Base-by-base conservation (phyloP, 2,797 vertebrate species). In the Karalla daura region DNA sequence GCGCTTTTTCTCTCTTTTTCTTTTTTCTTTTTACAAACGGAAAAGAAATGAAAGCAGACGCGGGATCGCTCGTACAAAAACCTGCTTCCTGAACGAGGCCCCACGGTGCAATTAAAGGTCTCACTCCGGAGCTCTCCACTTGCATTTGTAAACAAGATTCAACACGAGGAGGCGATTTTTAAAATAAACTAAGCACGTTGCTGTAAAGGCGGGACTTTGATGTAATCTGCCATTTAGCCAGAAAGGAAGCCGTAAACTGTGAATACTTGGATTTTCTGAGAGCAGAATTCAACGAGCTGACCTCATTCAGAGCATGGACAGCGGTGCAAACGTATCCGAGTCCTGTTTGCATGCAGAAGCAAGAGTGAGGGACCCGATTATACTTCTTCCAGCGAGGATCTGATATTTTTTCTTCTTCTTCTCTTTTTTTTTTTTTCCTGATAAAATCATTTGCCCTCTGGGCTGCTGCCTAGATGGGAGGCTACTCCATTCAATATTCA, bases 41-140 rank as follows among this genome's bases (percentile, higher is more conserved):
- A 3, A 7, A 36, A 27, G 50, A 73, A n/a, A 78, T 44, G 49
- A 70, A 78, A 71, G 61, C 60, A 76, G 45, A 76, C 43, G 47
- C 67, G 56, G 67, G 35, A 60, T 56, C 15, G 43, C 30, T 27
- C 30, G 56, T 33, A 59, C 33, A 64, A 37, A 64, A 37, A 28
- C 46, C 41, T 9, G 33, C 7, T 62, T 51, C n/a, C 49, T 27
- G 53, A 49, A 63, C 47, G 66, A 77, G 63, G 66, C 28, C 63
- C 66, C 53, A 13, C 41, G 40, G 59, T 20, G 18, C 36, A 63
- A 63, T 64, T 55, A 53, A 52, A 70, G 15, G 2, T 40, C 71
- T 63, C 18, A 46, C 35, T 65, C 55, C 45, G 72, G 58, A 27
- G 18, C 54, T 52, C 27, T 55, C 12, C 40, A 41, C 20, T 68